Base-by-base conservation (phyloP, 2,797 vertebrate genomes). In the Phaenicophaeus curvirostris region DNA sequence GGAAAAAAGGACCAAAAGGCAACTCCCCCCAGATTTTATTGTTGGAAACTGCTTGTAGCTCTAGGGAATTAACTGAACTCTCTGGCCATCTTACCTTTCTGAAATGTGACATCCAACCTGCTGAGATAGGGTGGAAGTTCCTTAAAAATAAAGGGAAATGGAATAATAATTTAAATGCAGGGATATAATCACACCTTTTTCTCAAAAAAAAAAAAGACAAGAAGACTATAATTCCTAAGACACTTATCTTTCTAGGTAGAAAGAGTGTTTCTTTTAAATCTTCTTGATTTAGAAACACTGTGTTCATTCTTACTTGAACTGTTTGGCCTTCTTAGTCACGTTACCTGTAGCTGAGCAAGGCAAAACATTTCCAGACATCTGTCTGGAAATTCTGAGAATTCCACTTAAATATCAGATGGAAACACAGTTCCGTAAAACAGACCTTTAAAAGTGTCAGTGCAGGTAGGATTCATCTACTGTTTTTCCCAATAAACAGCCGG, bases 91-190 rank as follows among this genome's bases (percentile, higher is more conserved):
- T 98, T 97, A 99, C 99, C 99, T 97, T 98, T 99, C 96, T 99
- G 98, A 97, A 99, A 99, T 3, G 99, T 98, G 63, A 99, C 99
- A 85, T 98, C 98, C 97, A 99, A 89, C 96, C 98, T 99, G 97
- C 98, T 98, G 74, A 99, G 98, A 94, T 99, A 99, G 2, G 98
- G 98, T 84, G 99, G 99, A 51, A 99, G 98, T 59, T 99, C 99
- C 99, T 99, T 97, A 62, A 97, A 97, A 97, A 95, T 42, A 95
- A 75, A 62, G 50, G 10, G 30, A 69, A 85, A 78, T 30, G 17
- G 30, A 59, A 68, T 10, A 67, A 17, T 27, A 51, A 55, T 37
- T 90, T 28, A 83, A 53, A 72, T 13, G 23, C 33, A 85, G 16
- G 33, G 33, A 79, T 48, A 13, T 13, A 58, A 69, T 25, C 2